Conservation (phyloP, 2,113 vertebrate species). For the Aphelocoma coerulescens region DNA sequence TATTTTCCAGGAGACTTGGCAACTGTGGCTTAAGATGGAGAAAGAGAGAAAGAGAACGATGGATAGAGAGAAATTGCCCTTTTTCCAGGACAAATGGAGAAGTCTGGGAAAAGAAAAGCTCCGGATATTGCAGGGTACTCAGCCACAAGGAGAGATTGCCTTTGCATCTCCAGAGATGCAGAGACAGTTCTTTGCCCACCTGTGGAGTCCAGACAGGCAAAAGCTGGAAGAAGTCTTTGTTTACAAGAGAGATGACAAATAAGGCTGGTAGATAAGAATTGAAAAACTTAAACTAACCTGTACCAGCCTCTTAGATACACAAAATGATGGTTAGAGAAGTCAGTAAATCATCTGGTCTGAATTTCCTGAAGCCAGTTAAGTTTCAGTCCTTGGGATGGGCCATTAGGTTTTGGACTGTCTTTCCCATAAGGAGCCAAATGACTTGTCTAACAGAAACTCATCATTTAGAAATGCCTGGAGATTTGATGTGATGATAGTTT, state of each 20-base stretch:
- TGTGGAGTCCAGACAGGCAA: background rate
- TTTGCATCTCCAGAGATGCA: background rate
- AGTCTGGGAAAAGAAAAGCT: background rate
- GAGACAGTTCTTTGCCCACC: background rate
- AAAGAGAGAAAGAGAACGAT: background rate
- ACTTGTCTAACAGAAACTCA: background rate
- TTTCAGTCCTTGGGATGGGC: background rate
- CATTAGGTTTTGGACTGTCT: background rate
- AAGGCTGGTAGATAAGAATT: background rate
- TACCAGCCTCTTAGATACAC: background rate
- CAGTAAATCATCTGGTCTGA: background rate
- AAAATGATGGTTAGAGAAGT: background rate
- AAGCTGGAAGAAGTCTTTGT: background rate
- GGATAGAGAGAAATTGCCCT: background rate
- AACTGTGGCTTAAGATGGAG: slow-evolving; percentile 40
- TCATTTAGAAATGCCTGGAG: background rate
- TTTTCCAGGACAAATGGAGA: slow-evolving; percentile 7
- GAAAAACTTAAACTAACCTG: background rate
- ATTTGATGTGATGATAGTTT: background rate
- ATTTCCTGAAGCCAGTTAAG: background rate
- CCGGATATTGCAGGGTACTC: background rate
- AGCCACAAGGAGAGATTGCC: background rate
- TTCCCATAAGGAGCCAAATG: background rate
- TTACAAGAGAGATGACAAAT: background rate
- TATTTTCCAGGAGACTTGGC: slow-evolving; percentile 61